Evolutionary conservation across 2,888 invertebrate genomes (phyloP).

Genomic region (Itoplectis maculator): DNA sequence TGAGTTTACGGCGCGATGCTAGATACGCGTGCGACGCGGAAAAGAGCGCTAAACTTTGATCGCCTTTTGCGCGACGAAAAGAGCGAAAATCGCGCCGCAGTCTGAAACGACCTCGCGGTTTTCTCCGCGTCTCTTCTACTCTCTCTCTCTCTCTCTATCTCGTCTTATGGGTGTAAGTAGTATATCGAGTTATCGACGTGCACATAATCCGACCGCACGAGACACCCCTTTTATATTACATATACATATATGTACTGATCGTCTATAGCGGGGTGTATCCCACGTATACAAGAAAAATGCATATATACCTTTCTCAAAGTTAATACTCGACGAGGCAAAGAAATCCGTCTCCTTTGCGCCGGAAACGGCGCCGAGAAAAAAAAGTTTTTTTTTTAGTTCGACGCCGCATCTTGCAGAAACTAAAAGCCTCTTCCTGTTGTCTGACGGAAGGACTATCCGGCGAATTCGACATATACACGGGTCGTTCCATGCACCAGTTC

Average conservation of each 20-base stretch:
- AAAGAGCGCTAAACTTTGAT: constrained; percentile 62
- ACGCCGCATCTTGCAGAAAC: constrained; percentile 58
- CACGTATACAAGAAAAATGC: not conserved
- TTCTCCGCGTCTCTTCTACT: constrained; percentile 14
- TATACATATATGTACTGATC: too few species aligned
- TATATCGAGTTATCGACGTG: constrained; percentile 51
- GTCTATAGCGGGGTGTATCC: too few species aligned
- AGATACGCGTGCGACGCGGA: constrained; percentile 37
- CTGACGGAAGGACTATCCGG: constrained; percentile 72
- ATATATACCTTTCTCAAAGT: constrained; percentile 16
- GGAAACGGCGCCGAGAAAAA: constrained; percentile 4
- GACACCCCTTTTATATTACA: constrained; percentile 1
- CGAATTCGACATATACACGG: constrained; percentile 18
- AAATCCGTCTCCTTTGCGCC: constrained; percentile 3
- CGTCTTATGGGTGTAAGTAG: constrained; percentile 8
- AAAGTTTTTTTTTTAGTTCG: constrained; percentile 59
- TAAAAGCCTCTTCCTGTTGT: constrained; percentile 83
- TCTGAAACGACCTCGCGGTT: constrained; percentile 21
- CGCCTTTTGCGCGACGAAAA: constrained; percentile 49
- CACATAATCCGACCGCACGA: constrained; percentile 42
- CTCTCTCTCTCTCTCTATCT: too few species aligned
- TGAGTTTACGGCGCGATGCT: constrained; percentile 40
- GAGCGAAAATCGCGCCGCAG: constrained; percentile 35
- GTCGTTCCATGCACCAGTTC: not conserved
- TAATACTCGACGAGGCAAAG: not conserved